Conservation (phyloP, 1,140 invertebrate genomes). For the Elymnias hypermnestra region DNA sequence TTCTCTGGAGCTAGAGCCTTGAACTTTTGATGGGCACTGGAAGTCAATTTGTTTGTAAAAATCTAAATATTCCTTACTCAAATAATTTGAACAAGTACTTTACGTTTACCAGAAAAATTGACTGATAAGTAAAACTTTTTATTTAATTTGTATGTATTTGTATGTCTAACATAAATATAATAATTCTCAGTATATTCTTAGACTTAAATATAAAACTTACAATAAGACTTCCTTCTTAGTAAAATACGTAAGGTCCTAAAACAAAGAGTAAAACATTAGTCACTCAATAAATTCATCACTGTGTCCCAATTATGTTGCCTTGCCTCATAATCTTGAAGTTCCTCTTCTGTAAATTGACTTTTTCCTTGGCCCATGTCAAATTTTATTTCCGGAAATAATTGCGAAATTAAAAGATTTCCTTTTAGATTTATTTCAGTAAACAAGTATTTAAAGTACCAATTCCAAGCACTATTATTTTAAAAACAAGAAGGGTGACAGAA, state of each 20-base stretch:
- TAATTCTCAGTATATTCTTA: no score
- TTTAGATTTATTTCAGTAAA: background rate
- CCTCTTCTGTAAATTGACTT: slow-evolving; percentile 91
- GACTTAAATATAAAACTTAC: no score
- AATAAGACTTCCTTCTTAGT: slow-evolving; percentile 93
- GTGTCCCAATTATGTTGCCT: background rate
- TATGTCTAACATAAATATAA: no score
- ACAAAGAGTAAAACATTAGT: slow-evolving; percentile 41
- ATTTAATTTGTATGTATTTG: no score
- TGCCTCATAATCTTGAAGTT: slow-evolving; percentile 90
- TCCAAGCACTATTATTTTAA: no score
- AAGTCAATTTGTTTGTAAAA: background rate
- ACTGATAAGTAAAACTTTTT: no score
- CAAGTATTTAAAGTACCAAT: no score
- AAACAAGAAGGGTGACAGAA: no score
- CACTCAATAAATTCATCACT: slow-evolving; percentile 1
- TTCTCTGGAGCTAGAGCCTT: slow-evolving; percentile 89
- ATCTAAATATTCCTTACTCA: no score
- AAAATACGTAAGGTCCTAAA: slow-evolving; percentile 92
- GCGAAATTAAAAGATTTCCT: background rate
- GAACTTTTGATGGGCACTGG: slow-evolving; percentile 91
- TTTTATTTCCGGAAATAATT: no score
- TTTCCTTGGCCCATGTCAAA: slow-evolving; percentile 83
- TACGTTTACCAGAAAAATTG: no score
- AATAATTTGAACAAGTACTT: no score